Evolutionary conservation across 2,113 vertebrate species (phyloP).

Genomic region (Psettodes erumei): DNA sequence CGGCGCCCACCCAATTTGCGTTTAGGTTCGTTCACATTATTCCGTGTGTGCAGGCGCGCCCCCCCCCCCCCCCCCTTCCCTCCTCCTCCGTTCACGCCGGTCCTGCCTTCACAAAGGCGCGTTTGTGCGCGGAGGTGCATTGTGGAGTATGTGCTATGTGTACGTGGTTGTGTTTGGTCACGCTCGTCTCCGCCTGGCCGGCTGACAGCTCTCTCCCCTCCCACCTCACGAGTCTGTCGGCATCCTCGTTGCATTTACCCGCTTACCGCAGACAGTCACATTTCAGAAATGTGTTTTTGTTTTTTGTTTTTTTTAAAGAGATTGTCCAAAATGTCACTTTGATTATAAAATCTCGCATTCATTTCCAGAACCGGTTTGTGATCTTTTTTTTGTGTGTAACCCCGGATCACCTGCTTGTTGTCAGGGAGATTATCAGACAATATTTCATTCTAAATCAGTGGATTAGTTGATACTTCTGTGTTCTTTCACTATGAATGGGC

Average conservation of each 20-base stretch:
- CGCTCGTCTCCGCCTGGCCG: constrained; percentile 34
- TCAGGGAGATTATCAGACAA: constrained; percentile 21
- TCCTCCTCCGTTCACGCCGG: constrained; percentile 30
- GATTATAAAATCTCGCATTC: background rate
- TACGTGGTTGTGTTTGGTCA: constrained; percentile 47
- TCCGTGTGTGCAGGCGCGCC: constrained; percentile 16
- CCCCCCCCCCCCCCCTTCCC: too few relatives aligned
- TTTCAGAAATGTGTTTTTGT: constrained; percentile 25
- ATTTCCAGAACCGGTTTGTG: constrained; percentile 31
- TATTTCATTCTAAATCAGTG: constrained; percentile 31
- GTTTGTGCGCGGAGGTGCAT: constrained; percentile 39
- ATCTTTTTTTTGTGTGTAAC: constrained; percentile 3
- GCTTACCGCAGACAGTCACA: constrained; percentile 13
- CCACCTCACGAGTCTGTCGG: constrained; percentile 20
- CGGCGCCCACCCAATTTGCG: background rate
- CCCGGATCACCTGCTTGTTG: background rate
- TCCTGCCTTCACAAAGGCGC: constrained; percentile 52
- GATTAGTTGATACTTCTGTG: constrained; percentile 45
- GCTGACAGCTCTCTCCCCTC: constrained; percentile 1
- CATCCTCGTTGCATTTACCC: constrained; percentile 23
- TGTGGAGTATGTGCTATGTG: constrained; percentile 27
- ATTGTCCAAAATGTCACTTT: constrained; percentile 32
- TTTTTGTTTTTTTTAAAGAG: background rate
- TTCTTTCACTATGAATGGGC: constrained; percentile 38
- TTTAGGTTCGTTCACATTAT: constrained; percentile 43